phyloP scores from a whole-genome alignment of 2,888 invertebrate genomes.

The Atrina japonica region DNA sequence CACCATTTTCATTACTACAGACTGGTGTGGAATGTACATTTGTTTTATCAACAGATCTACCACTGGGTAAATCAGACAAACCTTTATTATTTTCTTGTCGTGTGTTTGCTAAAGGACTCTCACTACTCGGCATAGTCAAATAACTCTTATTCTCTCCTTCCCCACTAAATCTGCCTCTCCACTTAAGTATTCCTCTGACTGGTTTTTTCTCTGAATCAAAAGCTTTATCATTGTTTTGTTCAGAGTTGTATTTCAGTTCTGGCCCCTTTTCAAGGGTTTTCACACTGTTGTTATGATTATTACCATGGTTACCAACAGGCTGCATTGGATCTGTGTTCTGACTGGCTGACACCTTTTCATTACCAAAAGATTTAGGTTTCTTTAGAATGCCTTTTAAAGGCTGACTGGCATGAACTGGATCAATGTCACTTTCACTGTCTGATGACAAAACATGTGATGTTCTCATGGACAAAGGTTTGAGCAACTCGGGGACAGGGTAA shows the following conservation, averaged over 20 bases:
- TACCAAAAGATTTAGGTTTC: conserved; percentile 52
- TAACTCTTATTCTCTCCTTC: conserved; percentile 55
- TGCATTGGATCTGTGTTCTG: conserved; percentile 13
- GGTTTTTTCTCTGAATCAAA: conserved; percentile 75
- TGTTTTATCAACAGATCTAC: no score
- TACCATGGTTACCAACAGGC: conserved; percentile 13
- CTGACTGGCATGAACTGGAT: conserved; percentile 50
- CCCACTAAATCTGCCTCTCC: conserved; percentile 69
- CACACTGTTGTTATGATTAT: conserved; percentile 3
- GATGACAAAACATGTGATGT: conserved; percentile 58
- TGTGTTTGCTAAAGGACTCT: no score
- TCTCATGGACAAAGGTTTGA: conserved; percentile 52
- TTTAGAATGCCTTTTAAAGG: conserved; percentile 63
- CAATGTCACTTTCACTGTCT: conserved; percentile 65
- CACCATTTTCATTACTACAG: no score
- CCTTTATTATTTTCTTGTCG: no score
- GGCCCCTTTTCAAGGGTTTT: neutral
- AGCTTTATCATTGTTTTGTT: conserved; percentile 42
- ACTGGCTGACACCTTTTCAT: conserved; percentile 33
- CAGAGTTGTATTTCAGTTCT: neutral
- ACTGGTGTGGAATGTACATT: no score
- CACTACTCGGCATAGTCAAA: no score
- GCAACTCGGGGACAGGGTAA: conserved; percentile 59
- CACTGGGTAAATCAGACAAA: no score
- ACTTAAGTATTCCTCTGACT: conserved; percentile 74